These are phyloP conservation scores for Gastrophryne carolinensis DNA, from an alignment of 2,797 vertebrate genomes.

Conservation along the genomic window DNA sequence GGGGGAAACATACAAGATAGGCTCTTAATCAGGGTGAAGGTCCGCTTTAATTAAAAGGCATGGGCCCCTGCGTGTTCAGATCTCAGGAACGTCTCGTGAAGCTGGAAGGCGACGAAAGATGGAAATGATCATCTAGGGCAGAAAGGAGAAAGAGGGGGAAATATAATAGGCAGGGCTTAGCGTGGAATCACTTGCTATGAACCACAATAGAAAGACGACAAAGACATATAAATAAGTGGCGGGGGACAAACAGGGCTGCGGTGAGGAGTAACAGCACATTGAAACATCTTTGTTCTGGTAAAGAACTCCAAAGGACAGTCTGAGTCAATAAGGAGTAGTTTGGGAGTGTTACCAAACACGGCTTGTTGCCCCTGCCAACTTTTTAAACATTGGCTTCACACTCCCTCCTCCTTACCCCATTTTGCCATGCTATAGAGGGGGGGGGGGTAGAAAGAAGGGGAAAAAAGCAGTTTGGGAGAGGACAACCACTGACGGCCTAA, in stretches of 20 bases:
- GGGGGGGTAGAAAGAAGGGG: neutral
- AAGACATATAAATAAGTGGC: conserved; percentile 17
- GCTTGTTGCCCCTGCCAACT: conserved; percentile 33
- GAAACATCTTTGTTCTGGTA: conserved; percentile 39
- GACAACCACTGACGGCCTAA: conserved; percentile 25
- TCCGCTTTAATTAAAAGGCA: conserved; percentile 90
- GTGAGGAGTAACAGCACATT: conserved; percentile 17
- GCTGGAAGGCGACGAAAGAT: neutral
- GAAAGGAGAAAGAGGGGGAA: neutral
- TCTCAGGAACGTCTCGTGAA: conserved; percentile 53
- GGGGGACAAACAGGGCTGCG: conserved; percentile 5
- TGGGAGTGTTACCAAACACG: conserved; percentile 26
- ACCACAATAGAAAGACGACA: conserved; percentile 3
- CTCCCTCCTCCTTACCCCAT: neutral
- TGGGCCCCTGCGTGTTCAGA: conserved; percentile 83
- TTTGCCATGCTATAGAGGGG: neutral
- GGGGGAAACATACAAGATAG: too few relatives aligned
- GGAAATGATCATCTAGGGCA: conserved; percentile 15
- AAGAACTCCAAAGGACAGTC: conserved; percentile 29
- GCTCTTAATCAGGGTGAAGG: too few relatives aligned
- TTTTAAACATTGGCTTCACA: conserved; percentile 26
- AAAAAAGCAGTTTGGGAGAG: neutral
- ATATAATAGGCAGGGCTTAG: neutral
- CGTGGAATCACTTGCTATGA: conserved; percentile 14
- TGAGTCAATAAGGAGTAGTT: conserved; percentile 25